Base-by-base conservation (phyloP, 2,797 vertebrate genomes). In the Hippocampus kuda region DNA sequence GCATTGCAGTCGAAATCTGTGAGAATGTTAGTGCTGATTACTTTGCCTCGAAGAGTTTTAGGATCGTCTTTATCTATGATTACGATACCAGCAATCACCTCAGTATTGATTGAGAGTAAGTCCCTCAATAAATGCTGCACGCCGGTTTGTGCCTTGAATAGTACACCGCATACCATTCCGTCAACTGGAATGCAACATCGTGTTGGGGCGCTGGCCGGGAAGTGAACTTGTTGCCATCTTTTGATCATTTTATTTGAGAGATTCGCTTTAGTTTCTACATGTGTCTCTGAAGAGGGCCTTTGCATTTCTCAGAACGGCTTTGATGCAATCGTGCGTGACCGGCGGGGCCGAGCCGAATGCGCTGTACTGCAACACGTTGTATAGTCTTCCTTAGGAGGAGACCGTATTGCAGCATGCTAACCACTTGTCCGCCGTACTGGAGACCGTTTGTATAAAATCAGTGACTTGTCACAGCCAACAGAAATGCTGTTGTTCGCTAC, bases 241-340 rank as follows among this genome's bases (percentile, higher is more conserved):
- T 16, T 60, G 34, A 11, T 63, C 20, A 41, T 41, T 22, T 42
- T 46, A 26, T 4, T 38, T 20, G 46, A 63, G 5, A 61, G 48
- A 26, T n/a, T 46, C 44, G 69, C 69, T 75, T 71, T 69, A 67
- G 62, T 68, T 49, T 67, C 30, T 66, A 66, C 15, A 15, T n/a
- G 3, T 11, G 15, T 27, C 30, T 30, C 9, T 67, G 2, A 16
- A 44, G 70, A 57, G 73, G 20, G 44, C 57, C 27, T 12, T 27
- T 20, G 38, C 72, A 83, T 88, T 85, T 81, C 72, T 79, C 66
- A 27, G 20, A 67, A 65, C 67, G 57, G 68, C 79, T 82, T 82
- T 78, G 70, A 77, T 73, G 68, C 65, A 56, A 59, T 65, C 75
- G 79, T 11, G 42, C 77, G 79, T 68, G 68, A 74, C 66, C 72